phyloP scores from a whole-genome alignment of 1,140 invertebrate species.

The Anoplolepis gracilipes region DNA sequence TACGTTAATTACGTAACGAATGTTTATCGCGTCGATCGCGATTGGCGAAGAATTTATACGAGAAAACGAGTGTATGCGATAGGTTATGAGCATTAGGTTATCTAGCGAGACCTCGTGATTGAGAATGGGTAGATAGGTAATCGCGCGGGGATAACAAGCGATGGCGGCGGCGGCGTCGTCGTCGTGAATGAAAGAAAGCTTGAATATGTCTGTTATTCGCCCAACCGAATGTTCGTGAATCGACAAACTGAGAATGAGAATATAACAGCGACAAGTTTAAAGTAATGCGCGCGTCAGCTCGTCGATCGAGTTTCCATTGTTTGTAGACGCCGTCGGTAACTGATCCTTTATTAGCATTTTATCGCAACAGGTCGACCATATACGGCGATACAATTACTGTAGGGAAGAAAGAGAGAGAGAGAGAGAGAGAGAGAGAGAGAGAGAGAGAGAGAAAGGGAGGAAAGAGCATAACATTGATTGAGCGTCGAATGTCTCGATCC shows the following conservation, averaged over 20 bases:
- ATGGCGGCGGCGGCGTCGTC: slow-evolving; percentile 33
- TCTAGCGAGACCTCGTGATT: slow-evolving; percentile 79
- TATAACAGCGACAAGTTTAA: slow-evolving; percentile 21
- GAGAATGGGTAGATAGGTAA: slow-evolving; percentile 76
- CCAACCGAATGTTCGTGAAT: slow-evolving; percentile 1
- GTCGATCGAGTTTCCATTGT: slow-evolving; percentile 38
- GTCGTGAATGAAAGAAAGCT: not conserved
- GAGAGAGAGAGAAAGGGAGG: not conserved
- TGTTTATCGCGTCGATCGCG: slow-evolving; percentile 26
- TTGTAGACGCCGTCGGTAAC: slow-evolving; percentile 36
- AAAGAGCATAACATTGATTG: slow-evolving; percentile 18
- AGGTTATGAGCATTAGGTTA: slow-evolving; percentile 77
- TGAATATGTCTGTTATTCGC: slow-evolving; percentile 45
- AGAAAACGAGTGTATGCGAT: slow-evolving; percentile 50
- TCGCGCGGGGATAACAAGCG: slow-evolving; percentile 65
- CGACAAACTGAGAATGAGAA: slow-evolving; percentile 27
- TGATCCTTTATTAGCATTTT: slow-evolving; percentile 42
- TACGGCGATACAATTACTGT: slow-evolving; percentile 25
- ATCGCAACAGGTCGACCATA: slow-evolving; percentile 47
- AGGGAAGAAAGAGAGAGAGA: not conserved
- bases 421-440: not conserved
- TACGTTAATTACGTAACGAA: slow-evolving; percentile 68
- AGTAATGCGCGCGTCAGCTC: slow-evolving; percentile 47
- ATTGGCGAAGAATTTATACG: slow-evolving; percentile 22
- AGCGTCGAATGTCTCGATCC: slow-evolving; percentile 11